Conservation (phyloP, 2,888 invertebrate genomes). For the Monochamus alternatus region DNA sequence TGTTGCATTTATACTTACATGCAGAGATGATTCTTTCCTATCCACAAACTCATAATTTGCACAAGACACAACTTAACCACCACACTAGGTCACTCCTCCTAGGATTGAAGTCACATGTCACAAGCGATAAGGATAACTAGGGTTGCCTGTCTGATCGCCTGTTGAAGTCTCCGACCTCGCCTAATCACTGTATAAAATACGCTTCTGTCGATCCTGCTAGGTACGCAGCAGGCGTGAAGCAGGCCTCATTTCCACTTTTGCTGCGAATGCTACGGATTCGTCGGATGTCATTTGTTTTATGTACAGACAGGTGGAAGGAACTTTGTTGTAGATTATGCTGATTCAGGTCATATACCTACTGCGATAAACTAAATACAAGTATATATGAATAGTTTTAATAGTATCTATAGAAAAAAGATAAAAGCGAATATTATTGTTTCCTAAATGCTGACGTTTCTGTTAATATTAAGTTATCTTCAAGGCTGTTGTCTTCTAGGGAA, state of each 20-base stretch:
- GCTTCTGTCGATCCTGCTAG: not conserved
- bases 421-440: no score
- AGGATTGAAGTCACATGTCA: not conserved
- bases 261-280: not conserved
- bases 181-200: slow-evolving; percentile 7
- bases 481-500: no score
- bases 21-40: not conserved
- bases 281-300: not conserved
- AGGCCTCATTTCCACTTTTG: not conserved
- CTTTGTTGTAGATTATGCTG: no score
- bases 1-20: not conserved
- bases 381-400: no score
- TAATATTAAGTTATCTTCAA: no score
- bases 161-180: slow-evolving; percentile 32
- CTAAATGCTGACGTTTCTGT: no score
- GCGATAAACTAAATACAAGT: no score
- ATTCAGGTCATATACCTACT: no score
- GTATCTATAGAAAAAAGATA: no score
- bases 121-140: not conserved
- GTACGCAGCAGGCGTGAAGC: not conserved
- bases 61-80: not conserved
- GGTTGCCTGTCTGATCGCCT: slow-evolving; percentile 32
- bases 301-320: no score
- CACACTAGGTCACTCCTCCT: not conserved
- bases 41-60: not conserved